Evolutionary conservation across 2,888 invertebrate species (phyloP).

Genomic region (Formica aserva): DNA sequence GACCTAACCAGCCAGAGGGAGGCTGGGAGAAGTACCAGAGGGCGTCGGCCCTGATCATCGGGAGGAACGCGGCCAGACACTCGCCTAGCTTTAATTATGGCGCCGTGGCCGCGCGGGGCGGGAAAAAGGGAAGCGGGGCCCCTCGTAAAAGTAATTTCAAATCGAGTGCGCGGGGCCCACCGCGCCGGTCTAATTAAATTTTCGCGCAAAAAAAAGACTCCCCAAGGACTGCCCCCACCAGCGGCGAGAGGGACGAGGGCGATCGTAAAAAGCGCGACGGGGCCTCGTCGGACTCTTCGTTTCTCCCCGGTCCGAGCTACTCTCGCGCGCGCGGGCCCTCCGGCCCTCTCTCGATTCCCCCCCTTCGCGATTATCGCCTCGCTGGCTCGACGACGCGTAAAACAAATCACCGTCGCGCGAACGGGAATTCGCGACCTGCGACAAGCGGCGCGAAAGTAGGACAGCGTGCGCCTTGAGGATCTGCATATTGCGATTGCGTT

Average conservation of each 20-base stretch:
- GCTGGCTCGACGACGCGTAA: conserved; percentile 63
- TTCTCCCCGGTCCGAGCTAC: conserved; percentile 20
- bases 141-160: conserved; percentile 82
- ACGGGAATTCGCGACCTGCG: conserved; percentile 74
- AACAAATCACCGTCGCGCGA: conserved; percentile 69
- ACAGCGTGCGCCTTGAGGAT: conserved; percentile 68
- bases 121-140: conserved; percentile 63
- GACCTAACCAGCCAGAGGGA: conserved; percentile 40
- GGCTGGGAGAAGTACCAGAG: conserved; percentile 62
- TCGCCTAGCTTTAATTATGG: conserved; percentile 80
- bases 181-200: conserved; percentile 82
- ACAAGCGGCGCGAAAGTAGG: conserved; percentile 70
- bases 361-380: conserved; percentile 39
- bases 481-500: conserved; percentile 54
- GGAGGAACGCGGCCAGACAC: conserved; percentile 58
- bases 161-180: conserved; percentile 75
- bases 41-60: conserved; percentile 68
- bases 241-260: conserved; percentile 52
- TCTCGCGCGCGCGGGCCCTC: conserved; percentile 17
- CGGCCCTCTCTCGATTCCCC: conserved; percentile 47
- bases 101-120: conserved; percentile 60
- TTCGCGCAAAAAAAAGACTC: conserved; percentile 74
- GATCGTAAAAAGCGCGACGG: conserved; percentile 74
- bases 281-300: conserved; percentile 40
- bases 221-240: conserved; percentile 46